Base-by-base conservation (phyloP, 1,140 invertebrate species). In the Micrasema longulum region DNA sequence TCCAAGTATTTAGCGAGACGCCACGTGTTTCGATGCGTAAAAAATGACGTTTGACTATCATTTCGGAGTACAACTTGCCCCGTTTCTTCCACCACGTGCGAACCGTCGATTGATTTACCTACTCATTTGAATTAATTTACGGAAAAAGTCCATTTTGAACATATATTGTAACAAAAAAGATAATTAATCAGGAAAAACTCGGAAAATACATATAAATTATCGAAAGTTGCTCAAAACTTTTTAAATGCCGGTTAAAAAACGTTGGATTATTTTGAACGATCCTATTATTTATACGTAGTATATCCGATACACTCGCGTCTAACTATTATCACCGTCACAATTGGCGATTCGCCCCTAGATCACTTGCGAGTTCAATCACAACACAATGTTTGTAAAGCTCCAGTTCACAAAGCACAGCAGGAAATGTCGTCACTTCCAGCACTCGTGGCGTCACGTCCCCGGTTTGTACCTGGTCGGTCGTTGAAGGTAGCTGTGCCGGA, bases 381-480 rank as follows among this genome's bases (percentile, higher is more conserved):
- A 60, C 55, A 60, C 55, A 60, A 60, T 31, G 35, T n/a, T n/a
- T n/a, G n/a, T 41, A 38, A 16, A 20, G 55, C 55, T 43, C 55
- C n/a, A 38, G 36, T 41, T 41, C 55, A 60, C 55, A 60, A 60
- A 38, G 22, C 18, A 41, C 35, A 16, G n/a, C n/a, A n/a, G n/a
- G n/a, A n/a, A n/a, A n/a, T 16, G 1, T 43, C 3, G 5, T 41
- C 9, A 16, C 26, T 31, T 31, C 35, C 26, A 14, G n/a, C 6
- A 23, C 2, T 7, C 48, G 41, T 48, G 22, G 20, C 7, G 12
- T 20, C 16, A 11, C 20, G 47, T n/a, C n/a, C 16, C 16, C 16
- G 16, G 47, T 48, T 18, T 79, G 80, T 80, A 84, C 83, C 83
- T 85, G 83, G 84, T 85, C 82, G 83, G 78, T 84, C 81, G 82